These are phyloP conservation scores for Lutjanus erythropterus DNA, from an alignment of 2,113 vertebrate species.

Conservation along the genomic window DNA sequence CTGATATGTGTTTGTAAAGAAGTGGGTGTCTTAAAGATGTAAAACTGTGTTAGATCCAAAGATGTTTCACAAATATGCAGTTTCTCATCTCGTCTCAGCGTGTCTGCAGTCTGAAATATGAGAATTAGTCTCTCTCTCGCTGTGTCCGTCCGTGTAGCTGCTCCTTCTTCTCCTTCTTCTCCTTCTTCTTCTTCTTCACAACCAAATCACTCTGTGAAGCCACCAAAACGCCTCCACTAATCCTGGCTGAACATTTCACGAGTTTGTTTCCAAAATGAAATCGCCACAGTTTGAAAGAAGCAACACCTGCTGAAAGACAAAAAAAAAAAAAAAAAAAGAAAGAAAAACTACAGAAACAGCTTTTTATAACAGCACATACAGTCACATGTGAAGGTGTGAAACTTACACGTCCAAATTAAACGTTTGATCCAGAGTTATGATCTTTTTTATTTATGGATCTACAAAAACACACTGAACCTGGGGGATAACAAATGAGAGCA, in stretches of 20 bases:
- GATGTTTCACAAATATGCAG: conserved; percentile 11
- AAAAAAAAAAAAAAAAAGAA: not conserved
- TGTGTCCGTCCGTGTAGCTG: not conserved
- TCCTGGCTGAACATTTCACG: conserved; percentile 60
- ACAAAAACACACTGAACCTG: not conserved
- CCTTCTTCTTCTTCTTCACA: conserved; percentile 21
- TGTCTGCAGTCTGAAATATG: not conserved
- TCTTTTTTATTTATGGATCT: not conserved
- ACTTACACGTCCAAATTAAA: not conserved
- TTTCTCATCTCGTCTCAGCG: not conserved
- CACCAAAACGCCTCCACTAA: conserved; percentile 54
- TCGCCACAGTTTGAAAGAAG: conserved; percentile 24
- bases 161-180: conserved; percentile 23
- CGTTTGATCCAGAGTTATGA: not conserved
- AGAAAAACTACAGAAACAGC: not conserved
- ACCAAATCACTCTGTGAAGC: conserved; percentile 15
- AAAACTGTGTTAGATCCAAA: conserved; percentile 10
- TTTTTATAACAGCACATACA: not conserved
- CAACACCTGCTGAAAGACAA: conserved; percentile 29
- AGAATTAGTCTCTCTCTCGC: not conserved
- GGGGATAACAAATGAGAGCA: not conserved
- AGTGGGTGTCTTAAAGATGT: conserved; percentile 11
- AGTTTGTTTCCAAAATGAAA: conserved; percentile 60
- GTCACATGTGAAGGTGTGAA: not conserved
- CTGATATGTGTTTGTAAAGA: conserved; percentile 17